Conservation (phyloP, 2,888 invertebrate species). For the Lycophotia porphyrea region DNA sequence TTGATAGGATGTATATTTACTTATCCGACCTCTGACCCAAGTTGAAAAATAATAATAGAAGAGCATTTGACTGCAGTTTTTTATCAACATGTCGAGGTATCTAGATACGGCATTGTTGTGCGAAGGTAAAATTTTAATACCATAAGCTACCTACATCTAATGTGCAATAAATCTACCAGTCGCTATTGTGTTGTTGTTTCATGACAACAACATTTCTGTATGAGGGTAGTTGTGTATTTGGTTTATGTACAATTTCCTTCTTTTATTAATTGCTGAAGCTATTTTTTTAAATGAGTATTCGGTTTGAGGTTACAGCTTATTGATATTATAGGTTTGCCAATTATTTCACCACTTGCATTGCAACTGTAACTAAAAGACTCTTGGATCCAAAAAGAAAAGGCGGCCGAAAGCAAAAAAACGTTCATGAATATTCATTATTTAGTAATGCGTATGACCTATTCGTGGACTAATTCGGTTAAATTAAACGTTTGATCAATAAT, state of each 20-base stretch:
- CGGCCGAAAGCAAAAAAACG: too few relatives aligned
- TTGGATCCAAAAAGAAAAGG: neutral
- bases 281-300: neutral
- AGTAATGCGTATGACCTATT: neutral
- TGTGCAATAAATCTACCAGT: neutral
- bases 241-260: neutral
- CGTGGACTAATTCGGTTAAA: neutral
- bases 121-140: neutral
- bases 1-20: neutral
- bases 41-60: neutral
- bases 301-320: neutral
- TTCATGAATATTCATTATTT: conserved; percentile 2
- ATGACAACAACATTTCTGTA: neutral
- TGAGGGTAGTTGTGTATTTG: neutral
- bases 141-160: neutral
- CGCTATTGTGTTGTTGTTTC: neutral
- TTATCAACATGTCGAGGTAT: neutral
- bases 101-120: neutral
- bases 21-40: neutral
- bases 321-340: neutral
- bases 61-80: neutral
- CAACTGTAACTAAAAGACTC: neutral
- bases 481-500: conserved; percentile 11
- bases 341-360: neutral
- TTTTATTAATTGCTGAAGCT: neutral